These are phyloP conservation scores for Sebastes taczanowskii DNA, from an alignment of 2,797 vertebrate species.

Conservation along the genomic window DNA sequence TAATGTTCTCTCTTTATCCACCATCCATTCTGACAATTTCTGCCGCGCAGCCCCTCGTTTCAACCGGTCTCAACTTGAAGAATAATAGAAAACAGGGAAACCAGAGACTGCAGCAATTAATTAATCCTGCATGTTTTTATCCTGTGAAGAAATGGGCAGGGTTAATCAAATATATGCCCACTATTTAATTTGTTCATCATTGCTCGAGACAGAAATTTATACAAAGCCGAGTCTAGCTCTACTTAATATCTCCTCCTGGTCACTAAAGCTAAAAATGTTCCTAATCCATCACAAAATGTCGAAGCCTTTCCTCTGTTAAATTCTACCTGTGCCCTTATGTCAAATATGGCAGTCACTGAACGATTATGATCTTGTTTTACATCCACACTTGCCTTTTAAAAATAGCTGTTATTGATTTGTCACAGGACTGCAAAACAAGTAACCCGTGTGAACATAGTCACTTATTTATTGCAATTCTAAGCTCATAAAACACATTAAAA, in stretches of 20 bases:
- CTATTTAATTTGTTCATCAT: constrained; percentile 2
- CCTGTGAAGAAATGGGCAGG: not conserved
- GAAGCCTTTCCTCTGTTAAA: not conserved
- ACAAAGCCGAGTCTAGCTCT: not conserved
- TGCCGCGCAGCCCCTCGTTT: not conserved
- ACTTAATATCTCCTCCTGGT: not conserved
- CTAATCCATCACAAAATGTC: not conserved
- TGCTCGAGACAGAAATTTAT: not conserved
- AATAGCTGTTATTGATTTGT: constrained; percentile 8
- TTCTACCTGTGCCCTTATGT: not conserved
- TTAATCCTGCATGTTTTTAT: not conserved
- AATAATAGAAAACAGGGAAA: not conserved
- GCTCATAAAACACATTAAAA: not conserved
- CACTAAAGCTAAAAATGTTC: not conserved
- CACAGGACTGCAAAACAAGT: not conserved
- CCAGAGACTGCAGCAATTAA: not conserved
- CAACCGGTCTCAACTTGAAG: not conserved
- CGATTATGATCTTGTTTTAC: not conserved
- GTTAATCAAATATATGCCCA: not conserved
- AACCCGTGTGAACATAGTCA: not conserved
- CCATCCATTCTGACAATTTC: not conserved
- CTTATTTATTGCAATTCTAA: not conserved
- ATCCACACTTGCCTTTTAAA: not conserved
- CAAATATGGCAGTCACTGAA: not conserved
- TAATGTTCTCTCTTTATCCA: not conserved